These are phyloP conservation scores for Watsonalla binaria DNA, from an alignment of 2,888 invertebrate genomes.

Conservation along the genomic window DNA sequence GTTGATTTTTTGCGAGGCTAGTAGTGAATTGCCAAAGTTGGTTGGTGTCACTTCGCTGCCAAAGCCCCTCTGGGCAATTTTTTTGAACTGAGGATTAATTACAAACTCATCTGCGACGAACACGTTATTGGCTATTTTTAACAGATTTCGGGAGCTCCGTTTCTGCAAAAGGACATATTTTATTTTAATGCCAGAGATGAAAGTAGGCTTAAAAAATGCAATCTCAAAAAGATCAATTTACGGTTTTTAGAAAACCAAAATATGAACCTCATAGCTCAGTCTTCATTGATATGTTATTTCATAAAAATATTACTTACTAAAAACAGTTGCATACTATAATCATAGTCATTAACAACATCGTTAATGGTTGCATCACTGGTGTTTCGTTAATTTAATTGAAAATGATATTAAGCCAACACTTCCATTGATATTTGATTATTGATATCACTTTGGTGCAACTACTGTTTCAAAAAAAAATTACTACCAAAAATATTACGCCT, in stretches of 20 bases:
- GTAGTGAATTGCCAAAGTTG: conserved; percentile 70
- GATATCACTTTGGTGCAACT: too few relatives aligned
- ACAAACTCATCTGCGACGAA: conserved; percentile 49
- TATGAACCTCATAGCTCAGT: too few relatives aligned
- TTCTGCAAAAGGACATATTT: conserved; percentile 41
- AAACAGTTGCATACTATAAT: too few relatives aligned
- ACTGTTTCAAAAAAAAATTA: background rate
- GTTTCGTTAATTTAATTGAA: too few relatives aligned
- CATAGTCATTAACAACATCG: too few relatives aligned
- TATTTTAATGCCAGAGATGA: conserved; percentile 1
- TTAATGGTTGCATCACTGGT: too few relatives aligned
- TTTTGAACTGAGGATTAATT: conserved; percentile 45
- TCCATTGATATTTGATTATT: too few relatives aligned
- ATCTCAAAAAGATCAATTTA: background rate
- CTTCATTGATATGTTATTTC: background rate
- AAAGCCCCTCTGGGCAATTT: conserved; percentile 61
- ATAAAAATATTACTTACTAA: background rate
- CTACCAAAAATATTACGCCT: background rate
- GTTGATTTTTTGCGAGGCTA: conserved; percentile 81
- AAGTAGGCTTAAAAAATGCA: background rate
- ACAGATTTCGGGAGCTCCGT: conserved; percentile 46
- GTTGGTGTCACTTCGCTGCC: conserved; percentile 75
- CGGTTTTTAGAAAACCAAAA: too few relatives aligned
- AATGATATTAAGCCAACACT: too few relatives aligned
- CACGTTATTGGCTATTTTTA: conserved; percentile 58